These are phyloP conservation scores for Lasiurus borealis DNA, from an alignment of 2,113 vertebrate species.

Conservation along the genomic window DNA sequence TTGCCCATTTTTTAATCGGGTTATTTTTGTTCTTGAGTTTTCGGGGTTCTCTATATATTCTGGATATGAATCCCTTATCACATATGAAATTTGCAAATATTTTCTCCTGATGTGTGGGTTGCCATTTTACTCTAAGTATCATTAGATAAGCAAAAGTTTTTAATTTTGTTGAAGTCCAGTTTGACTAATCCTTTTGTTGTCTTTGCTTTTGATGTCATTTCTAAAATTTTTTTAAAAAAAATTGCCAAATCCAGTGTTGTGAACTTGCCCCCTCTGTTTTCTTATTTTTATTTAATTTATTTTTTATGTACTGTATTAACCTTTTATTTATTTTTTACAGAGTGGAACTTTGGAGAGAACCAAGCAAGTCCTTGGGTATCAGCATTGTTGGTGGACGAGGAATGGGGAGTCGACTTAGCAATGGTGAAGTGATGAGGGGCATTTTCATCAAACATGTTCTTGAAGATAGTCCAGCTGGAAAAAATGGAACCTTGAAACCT, in stretches of 20 bases:
- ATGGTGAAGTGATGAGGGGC: constrained; percentile 98
- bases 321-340: constrained; percentile 83
- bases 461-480: constrained; percentile 97
- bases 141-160: background rate
- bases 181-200: background rate
- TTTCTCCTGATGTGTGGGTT: background rate
- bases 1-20: background rate
- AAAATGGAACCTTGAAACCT: constrained; percentile 95
- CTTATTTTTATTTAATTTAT: constrained; percentile 10
- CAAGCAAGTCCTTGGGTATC: constrained; percentile 97
- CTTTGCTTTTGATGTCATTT: background rate
- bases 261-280: background rate
- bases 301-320: constrained; percentile 18
- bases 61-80: background rate
- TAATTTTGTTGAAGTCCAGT: background rate
- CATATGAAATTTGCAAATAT: background rate
- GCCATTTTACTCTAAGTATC: background rate
- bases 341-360: constrained; percentile 95
- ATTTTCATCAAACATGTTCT: constrained; percentile 99
- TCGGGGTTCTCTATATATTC: background rate
- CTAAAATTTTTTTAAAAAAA: background rate
- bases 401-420: constrained; percentile 98
- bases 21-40: constrained; percentile 5
- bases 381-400: constrained; percentile 98
- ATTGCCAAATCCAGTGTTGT: background rate